A percentile compares a stretch with the other conserved stretches of the same genome.
Conservation (phyloP, 2,113 vertebrate species). For the Dromiciops gliroides region DNA sequence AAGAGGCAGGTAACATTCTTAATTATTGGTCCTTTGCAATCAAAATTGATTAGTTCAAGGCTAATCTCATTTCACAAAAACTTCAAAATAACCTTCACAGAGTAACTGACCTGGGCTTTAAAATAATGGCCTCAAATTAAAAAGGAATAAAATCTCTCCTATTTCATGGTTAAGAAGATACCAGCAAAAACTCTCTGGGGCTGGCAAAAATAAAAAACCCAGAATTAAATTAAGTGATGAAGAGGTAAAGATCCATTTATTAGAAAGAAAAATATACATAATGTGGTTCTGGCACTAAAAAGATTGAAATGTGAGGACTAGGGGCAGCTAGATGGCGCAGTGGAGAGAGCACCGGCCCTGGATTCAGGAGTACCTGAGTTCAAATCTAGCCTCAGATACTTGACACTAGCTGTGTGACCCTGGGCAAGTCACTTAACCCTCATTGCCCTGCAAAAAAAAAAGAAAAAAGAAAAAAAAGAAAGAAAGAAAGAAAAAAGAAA, state of each 20-base stretch:
- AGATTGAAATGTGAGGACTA: slow-evolving; percentile 14
- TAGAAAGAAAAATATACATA: slow-evolving; percentile 4
- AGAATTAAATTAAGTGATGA: slow-evolving; percentile 24
- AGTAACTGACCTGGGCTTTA: neutral
- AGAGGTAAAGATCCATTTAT: neutral
- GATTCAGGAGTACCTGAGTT: too few species aligned
- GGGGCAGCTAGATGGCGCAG: too few species aligned
- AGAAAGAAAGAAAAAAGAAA: too few species aligned
- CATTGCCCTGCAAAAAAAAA: too few species aligned
- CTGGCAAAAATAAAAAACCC: slow-evolving; percentile 18
- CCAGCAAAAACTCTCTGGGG: neutral
- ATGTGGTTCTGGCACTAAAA: neutral
- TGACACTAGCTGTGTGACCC: too few species aligned
- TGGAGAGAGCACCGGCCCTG: too few species aligned
- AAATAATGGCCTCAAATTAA: slow-evolving; percentile 10
- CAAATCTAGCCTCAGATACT: too few species aligned
- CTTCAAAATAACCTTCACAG: neutral
- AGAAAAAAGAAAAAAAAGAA: too few species aligned
- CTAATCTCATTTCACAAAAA: neutral
- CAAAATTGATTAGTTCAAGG: neutral
- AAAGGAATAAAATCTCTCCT: neutral
- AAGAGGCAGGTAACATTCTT: neutral
- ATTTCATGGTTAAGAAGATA: neutral
- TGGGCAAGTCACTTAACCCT: too few species aligned
- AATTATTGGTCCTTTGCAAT: neutral